A percentile compares a stretch with the other conserved stretches of the same genome.
Conservation (phyloP, 2,888 invertebrate species). For the Microdon myrmicae region DNA sequence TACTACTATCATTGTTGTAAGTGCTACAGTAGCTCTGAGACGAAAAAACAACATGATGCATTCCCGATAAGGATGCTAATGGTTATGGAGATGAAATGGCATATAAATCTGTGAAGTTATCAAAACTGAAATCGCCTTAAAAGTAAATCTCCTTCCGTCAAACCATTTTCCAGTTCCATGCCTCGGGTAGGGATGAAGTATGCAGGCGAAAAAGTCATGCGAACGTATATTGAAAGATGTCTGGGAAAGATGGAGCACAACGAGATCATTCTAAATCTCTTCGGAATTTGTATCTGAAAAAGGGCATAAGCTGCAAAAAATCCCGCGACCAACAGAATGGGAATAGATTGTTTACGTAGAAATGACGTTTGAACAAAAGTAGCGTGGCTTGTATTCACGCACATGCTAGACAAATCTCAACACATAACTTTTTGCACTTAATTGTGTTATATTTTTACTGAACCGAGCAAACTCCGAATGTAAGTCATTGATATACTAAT, state of each 20-base stretch:
- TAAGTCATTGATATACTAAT: too few species aligned
- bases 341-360: too few species aligned
- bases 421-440: too few species aligned
- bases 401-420: too few species aligned
- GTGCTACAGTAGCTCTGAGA: constrained; percentile 1
- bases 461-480: too few species aligned
- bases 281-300: constrained; percentile 15
- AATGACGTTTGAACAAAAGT: too few species aligned
- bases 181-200: background rate
- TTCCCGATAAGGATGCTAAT: constrained; percentile 10
- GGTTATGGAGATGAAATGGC: constrained; percentile 10
- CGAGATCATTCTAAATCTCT: constrained; percentile 22
- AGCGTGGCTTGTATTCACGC: too few species aligned
- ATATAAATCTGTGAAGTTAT: constrained; percentile 21
- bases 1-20: constrained; percentile 3
- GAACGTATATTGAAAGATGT: constrained; percentile 2
- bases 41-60: constrained; percentile 15
- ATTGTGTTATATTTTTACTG: too few species aligned
- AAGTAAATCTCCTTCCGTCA: constrained; percentile 8
- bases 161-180: background rate
- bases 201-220: background rate
- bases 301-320: background rate
- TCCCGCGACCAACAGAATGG: too few species aligned
- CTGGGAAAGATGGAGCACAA: background rate
- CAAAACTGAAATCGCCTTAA: constrained; percentile 29